A percentile compares a stretch with the other conserved stretches of the same genome.
phyloP scores from a whole-genome alignment of 2,797 vertebrate genomes.

The Parauchenoglanis ngamensis region DNA sequence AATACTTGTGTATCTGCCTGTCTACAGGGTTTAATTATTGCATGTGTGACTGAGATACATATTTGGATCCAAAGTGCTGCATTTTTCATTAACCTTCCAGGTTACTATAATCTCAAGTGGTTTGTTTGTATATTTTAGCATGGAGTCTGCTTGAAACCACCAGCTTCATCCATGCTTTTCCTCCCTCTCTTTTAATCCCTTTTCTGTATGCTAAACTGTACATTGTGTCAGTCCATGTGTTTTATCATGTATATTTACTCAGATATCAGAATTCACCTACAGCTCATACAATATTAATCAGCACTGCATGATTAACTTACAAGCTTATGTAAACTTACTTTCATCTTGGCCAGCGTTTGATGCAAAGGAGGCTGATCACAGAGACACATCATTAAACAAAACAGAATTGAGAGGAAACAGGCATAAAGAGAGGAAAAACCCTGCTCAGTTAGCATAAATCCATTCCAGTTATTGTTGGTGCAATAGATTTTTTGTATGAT shows the following conservation, averaged over 20 bases:
- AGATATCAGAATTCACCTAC: background rate
- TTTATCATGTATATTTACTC: constrained; percentile 1
- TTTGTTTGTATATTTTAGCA: constrained; percentile 21
- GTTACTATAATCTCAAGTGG: background rate
- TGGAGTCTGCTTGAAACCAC: background rate
- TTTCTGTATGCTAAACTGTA: background rate
- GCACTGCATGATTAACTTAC: background rate
- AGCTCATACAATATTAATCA: constrained; percentile 6
- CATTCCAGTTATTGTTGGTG: constrained; percentile 4
- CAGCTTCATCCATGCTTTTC: background rate
- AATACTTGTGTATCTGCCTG: background rate
- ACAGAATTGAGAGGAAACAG: background rate
- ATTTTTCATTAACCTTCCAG: constrained; percentile 13
- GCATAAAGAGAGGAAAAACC: background rate
- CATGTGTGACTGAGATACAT: background rate
- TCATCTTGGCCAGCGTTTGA: background rate
- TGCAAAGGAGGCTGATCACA: background rate
- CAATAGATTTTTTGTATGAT: background rate
- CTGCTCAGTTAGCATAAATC: background rate
- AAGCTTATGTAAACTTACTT: constrained; percentile 10
- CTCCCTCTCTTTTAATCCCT: background rate
- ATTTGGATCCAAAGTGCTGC: background rate
- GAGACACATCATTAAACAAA: constrained; percentile 1
- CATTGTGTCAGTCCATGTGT: background rate
- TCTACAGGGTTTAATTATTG: background rate